Percentiles rank a stretch among this genome's conserved stretches.
Evolutionary conservation across 2,888 invertebrate species (phyloP).

Genomic region (Acanthoscelides obtectus): DNA sequence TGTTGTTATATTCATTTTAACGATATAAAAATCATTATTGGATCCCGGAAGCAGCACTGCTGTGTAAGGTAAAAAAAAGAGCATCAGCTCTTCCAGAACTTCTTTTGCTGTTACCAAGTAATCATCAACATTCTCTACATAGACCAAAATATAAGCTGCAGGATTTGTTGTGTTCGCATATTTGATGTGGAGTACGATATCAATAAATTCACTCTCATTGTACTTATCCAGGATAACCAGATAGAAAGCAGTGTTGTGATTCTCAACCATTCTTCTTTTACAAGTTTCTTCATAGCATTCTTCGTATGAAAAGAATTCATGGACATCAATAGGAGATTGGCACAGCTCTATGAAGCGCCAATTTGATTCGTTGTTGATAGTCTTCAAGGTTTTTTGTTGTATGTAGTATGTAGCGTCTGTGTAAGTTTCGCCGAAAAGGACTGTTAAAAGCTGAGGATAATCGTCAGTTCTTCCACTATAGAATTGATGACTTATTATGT

Average conservation of each 20-base stretch:
- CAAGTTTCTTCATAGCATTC: conserved; percentile 5
- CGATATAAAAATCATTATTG: conserved; percentile 5
- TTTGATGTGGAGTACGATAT: conserved; percentile 13
- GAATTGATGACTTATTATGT: conserved; percentile 15
- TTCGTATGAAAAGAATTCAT: conserved; percentile 13
- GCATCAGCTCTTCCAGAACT: conserved; percentile 16
- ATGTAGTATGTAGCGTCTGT: conserved; percentile 18
- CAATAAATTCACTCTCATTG: conserved; percentile 6
- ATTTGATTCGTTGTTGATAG: conserved; percentile 8
- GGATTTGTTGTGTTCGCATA: conserved; percentile 20
- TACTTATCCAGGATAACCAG: conserved; percentile 18
- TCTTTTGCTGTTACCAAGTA: conserved; percentile 1
- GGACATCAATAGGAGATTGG: conserved; percentile 1
- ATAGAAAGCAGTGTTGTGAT: conserved; percentile 17
- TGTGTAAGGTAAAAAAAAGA: conserved; percentile 9
- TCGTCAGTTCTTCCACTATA: conserved; percentile 6
- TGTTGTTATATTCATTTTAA: background rate
- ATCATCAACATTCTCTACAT: conserved; percentile 7
- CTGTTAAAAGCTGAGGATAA: conserved; percentile 14
- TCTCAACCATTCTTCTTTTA: conserved; percentile 7
- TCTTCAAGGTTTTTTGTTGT: conserved; percentile 14
- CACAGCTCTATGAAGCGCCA: conserved; percentile 16
- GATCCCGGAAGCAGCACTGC: conserved; percentile 17
- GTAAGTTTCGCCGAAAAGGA: conserved; percentile 12
- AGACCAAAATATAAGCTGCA: conserved; percentile 20